These are phyloP conservation scores for Scaptomyza reducta DNA, from an alignment of 2,888 invertebrate genomes.

Conservation along the genomic window DNA sequence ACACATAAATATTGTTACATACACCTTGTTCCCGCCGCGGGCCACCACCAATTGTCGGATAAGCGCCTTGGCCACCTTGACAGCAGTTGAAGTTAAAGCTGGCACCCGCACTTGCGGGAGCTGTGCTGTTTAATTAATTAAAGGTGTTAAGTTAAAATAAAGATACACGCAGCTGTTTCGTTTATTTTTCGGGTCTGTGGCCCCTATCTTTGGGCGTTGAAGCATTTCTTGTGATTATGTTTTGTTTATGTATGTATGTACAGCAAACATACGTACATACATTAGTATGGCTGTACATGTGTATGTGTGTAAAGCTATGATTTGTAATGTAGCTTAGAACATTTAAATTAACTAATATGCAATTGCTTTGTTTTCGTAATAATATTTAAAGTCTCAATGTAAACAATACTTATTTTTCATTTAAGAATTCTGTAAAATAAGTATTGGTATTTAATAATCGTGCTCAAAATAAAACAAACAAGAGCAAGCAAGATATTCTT, in stretches of 20 bases:
- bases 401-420: neutral
- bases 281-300: neutral
- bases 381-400: no score
- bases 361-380: no score
- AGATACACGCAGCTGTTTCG: slow-evolving; percentile 40
- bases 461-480: neutral
- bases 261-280: neutral
- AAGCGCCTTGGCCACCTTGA: slow-evolving; percentile 3
- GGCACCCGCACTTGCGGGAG: slow-evolving; percentile 59
- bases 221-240: slow-evolving; percentile 12
- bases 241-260: slow-evolving; percentile 3
- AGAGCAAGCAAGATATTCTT: neutral
- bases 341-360: neutral
- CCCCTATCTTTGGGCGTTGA: neutral
- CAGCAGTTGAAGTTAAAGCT: slow-evolving; percentile 4
- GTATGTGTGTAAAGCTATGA: slow-evolving; percentile 19
- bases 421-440: neutral
- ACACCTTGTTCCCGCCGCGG: slow-evolving; percentile 34
- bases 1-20: slow-evolving; percentile 51
- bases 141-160: slow-evolving; percentile 73
- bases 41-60: slow-evolving; percentile 11
- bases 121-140: slow-evolving; percentile 76
- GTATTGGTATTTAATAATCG: neutral
- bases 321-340: slow-evolving; percentile 11
- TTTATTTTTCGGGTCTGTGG: slow-evolving; percentile 3